Conservation (phyloP, 2,113 vertebrate genomes). For the Pionites leucogaster region DNA sequence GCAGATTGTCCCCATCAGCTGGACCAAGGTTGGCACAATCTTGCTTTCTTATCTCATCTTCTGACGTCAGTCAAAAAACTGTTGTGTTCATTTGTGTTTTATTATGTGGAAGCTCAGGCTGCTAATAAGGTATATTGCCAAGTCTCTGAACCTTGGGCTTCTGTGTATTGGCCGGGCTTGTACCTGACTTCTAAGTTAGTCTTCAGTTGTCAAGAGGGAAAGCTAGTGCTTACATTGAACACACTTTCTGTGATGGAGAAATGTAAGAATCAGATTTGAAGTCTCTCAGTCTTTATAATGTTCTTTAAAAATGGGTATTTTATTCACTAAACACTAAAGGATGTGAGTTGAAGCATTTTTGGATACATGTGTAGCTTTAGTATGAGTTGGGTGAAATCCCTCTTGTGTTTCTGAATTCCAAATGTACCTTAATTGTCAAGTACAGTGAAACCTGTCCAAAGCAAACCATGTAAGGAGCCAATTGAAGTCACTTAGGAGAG, state of each 20-base stretch:
- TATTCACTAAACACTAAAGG: conserved; percentile 15
- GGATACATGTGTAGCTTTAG: background rate
- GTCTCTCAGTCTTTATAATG: background rate
- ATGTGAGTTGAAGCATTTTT: background rate
- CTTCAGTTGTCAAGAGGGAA: background rate
- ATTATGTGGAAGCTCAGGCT: background rate
- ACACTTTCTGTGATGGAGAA: background rate
- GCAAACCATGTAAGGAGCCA: background rate
- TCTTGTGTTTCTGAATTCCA: background rate
- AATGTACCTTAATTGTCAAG: background rate
- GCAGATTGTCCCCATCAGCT: background rate
- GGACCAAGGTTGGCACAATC: background rate
- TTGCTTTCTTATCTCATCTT: background rate
- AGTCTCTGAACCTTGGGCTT: background rate
- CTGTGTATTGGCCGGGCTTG: background rate
- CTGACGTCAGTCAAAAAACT: background rate
- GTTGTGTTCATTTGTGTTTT: background rate
- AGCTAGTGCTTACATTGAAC: background rate
- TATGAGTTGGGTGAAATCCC: background rate
- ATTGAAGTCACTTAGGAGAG: background rate
- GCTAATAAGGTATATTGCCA: background rate
- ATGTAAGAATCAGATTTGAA: background rate
- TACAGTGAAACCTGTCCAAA: background rate
- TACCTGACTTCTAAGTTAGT: background rate
- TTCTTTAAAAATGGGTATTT: background rate